phyloP scores from a whole-genome alignment of 2,113 vertebrate species.

The Conger conger region DNA sequence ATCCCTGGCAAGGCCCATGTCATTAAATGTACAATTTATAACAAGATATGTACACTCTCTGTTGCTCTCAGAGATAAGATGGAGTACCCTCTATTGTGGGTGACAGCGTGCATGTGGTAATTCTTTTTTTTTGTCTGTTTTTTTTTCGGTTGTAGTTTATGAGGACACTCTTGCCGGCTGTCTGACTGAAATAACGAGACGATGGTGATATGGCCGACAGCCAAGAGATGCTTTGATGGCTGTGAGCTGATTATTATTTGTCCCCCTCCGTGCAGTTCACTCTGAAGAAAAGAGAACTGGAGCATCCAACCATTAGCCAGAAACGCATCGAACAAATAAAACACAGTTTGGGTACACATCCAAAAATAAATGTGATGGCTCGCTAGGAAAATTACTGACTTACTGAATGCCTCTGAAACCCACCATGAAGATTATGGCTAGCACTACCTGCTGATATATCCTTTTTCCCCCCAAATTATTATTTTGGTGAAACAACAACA shows the following conservation, averaged over 20 bases:
- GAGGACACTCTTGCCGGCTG: not conserved
- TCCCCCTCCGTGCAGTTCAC: not conserved
- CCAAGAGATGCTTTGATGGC: constrained; percentile 1
- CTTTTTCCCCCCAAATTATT: not conserved
- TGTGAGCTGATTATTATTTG: not conserved
- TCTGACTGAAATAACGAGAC: not conserved
- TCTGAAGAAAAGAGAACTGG: not conserved
- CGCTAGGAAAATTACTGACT: not conserved
- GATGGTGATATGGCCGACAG: not conserved
- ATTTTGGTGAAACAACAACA: not conserved
- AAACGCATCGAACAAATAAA: not conserved
- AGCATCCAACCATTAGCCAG: not conserved
- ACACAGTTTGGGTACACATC: not conserved
- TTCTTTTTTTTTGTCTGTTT: not conserved
- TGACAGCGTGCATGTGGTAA: not conserved
- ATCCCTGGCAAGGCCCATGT: too few relatives aligned
- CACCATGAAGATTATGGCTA: not conserved
- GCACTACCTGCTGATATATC: not conserved
- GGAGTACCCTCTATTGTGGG: not conserved
- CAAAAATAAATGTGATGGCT: not conserved
- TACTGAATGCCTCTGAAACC: not conserved
- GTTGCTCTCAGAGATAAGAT: not conserved
- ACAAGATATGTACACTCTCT: constrained; percentile 3
- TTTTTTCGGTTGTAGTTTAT: not conserved
- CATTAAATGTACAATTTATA: not conserved